Evolutionary conservation across 1,140 invertebrate species (phyloP), one percentile per base, ranked within the genome.

Genomic region (Cyrtorhinus lividipennis): DNA sequence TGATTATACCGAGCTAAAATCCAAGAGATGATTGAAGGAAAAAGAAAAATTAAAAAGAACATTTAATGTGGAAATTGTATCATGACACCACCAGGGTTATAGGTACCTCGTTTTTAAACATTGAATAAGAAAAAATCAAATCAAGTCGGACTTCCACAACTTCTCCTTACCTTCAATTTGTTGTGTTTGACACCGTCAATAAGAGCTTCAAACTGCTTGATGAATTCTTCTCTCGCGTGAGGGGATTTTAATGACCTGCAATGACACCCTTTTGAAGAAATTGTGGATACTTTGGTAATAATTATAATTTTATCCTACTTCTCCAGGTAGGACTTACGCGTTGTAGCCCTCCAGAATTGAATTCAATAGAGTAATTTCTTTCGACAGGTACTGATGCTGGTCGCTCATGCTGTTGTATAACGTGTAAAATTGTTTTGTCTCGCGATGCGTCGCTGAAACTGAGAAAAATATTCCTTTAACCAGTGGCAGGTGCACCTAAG

Each of bases 351-450:
- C 92, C 67, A 92, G 81, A 66, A 98, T 93, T 0, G 93, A 97
- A 77, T 97, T 95, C 3, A 98, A 74, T 45, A 98, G 75, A 22
- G 85, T 83, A 45, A 96, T 78, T 77, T 98, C 94, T 72, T 94
- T 96, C 56, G 84, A 85, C 65, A 96, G 80, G 75, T 96, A 97
- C 24, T 87, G 76, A 73, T 91, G 89, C 2, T 89, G 90, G 76
- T 97, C 94, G 72, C 93, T 87, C n/a, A 98, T 76, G 2, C 90
- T 93, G 75, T 98, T 98, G 73, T 95, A 95, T 60, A 97, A 78
- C 25, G 90, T 95, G 72, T 93, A 98, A 78, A 93, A 95, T 76
- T 97, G 92, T 73, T 97, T 97, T 0, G 93, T 97, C 80, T 98
- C 93, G 72, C 88, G 87, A 70, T 98, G 92, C 70, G 92, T 96